Evolutionary conservation across 2,797 vertebrate species (phyloP).

Genomic region (Saxicola maurus): DNA sequence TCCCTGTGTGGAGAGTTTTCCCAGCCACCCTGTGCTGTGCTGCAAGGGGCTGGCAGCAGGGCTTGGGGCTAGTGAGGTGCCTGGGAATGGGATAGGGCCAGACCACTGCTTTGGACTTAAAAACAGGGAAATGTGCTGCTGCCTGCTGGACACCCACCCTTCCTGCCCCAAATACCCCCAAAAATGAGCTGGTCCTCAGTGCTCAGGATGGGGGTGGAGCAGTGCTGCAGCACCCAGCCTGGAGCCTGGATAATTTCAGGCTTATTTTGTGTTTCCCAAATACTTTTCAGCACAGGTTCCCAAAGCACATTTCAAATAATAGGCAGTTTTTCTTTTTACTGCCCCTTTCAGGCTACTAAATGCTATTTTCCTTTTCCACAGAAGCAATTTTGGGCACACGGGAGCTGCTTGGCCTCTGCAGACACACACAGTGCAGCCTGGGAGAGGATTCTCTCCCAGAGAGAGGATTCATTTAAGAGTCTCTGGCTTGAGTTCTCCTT

Average conservation of each 20-base stretch:
- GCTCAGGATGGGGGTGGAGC: background rate
- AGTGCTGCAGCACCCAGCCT: background rate
- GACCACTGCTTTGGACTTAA: background rate
- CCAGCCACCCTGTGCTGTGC: background rate
- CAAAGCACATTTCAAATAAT: background rate
- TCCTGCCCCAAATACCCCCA: background rate
- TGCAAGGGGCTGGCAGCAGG: background rate
- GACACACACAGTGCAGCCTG: fast-evolving
- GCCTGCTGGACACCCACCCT: background rate
- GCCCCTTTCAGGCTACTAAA: background rate
- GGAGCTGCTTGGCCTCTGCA: background rate
- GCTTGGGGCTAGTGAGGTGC: background rate
- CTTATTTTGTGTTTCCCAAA: background rate
- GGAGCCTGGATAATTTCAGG: background rate
- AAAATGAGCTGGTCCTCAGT: background rate
- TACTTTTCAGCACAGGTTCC: background rate
- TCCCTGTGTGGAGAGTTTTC: fast-evolving
- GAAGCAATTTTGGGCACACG: background rate
- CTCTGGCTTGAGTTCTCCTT: background rate
- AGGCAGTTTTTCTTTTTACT: background rate
- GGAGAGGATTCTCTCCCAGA: background rate
- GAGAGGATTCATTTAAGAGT: background rate
- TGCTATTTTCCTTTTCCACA: background rate
- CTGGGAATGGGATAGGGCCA: background rate
- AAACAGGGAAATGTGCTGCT: background rate